phyloP scores from a whole-genome alignment of 2,113 vertebrate species.

The Brachyhypopomus gauderio region DNA sequence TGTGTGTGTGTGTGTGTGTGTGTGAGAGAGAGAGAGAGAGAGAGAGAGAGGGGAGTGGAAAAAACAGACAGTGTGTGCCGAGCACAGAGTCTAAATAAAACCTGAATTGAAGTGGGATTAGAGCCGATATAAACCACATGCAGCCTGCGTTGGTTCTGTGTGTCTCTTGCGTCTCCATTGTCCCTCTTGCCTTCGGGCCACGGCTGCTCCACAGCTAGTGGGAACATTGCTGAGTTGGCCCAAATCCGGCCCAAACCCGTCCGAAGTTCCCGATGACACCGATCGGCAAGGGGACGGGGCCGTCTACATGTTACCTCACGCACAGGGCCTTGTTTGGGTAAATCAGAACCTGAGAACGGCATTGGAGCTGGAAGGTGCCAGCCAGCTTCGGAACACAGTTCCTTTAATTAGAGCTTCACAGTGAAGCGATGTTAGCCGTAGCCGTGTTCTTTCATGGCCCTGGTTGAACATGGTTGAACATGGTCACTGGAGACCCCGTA shows the following conservation, averaged over 20 bases:
- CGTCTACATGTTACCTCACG: neutral
- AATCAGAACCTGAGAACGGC: no score
- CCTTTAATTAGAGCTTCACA: constrained; percentile 6
- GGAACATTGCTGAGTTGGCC: constrained; percentile 4
- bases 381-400: neutral
- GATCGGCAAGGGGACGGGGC: neutral
- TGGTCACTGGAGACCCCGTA: neutral
- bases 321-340: neutral
- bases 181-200: neutral
- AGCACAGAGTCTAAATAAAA: neutral
- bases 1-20: no score
- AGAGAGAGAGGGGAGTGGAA: no score
- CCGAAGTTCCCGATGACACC: constrained; percentile 16
- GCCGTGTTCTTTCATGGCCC: neutral
- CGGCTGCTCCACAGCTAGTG: neutral
- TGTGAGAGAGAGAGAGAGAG: neutral
- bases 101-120: neutral
- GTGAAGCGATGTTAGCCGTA: neutral
- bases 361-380: neutral
- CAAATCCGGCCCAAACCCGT: constrained; percentile 8
- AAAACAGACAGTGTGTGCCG: constrained; percentile 8
- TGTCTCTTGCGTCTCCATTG: neutral
- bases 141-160: neutral
- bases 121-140: neutral
- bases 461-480: constrained; percentile 7